Percentiles rank a stretch among this genome's conserved stretches.
Conservation (phyloP, 1,140 invertebrate genomes). For the Dendroctonus valens region DNA sequence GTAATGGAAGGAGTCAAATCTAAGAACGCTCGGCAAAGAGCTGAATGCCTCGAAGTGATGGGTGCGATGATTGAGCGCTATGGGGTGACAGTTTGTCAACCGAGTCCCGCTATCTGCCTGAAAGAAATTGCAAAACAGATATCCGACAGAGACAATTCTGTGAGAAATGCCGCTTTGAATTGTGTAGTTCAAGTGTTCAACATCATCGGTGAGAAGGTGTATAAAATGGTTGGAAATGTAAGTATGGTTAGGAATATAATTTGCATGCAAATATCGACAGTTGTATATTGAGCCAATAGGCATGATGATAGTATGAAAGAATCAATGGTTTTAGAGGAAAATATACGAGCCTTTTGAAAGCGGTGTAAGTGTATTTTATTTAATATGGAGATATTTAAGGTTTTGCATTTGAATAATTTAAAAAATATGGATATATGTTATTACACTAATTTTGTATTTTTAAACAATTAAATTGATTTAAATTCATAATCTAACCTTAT, state of each 20-base stretch:
- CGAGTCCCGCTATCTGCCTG: constrained; percentile 72
- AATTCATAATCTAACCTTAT: no score
- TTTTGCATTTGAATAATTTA: no score
- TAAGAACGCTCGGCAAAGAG: constrained; percentile 93
- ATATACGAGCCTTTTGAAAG: no score
- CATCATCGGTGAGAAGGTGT: constrained; percentile 86
- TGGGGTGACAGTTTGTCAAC: constrained; percentile 70
- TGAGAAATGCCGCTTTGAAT: constrained; percentile 93
- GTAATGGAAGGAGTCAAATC: constrained; percentile 94
- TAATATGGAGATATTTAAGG: no score
- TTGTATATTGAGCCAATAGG: no score
- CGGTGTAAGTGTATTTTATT: no score
- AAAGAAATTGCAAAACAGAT: constrained; percentile 94
- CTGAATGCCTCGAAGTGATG: constrained; percentile 92
- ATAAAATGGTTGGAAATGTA: constrained; percentile 88
- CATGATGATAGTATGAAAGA: no score
- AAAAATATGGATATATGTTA: no score
- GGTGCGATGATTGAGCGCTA: constrained; percentile 83
- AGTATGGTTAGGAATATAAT: constrained; percentile 41
- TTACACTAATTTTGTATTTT: no score
- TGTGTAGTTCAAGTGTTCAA: constrained; percentile 89
- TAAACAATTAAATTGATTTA: no score
- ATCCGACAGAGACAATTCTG: constrained; percentile 93
- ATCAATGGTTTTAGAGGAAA: no score
- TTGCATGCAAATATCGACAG: no score